Percentiles rank a stretch among this genome's conserved stretches.
Evolutionary conservation across 2,888 invertebrate genomes (phyloP).

Genomic region (Sepioteuthis lessoniana): DNA sequence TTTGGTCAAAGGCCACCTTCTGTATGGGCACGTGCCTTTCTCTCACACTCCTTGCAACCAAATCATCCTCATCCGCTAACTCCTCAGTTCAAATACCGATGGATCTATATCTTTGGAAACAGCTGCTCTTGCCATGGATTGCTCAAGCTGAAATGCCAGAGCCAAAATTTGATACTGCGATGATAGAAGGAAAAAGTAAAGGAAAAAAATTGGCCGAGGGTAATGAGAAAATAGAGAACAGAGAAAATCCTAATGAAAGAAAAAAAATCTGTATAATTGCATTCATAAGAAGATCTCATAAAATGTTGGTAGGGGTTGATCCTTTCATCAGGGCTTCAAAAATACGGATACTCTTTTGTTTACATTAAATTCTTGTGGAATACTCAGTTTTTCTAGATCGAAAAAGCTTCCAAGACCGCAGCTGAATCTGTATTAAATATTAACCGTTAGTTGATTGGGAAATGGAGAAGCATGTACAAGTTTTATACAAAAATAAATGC

Average conservation of each 20-base stretch:
- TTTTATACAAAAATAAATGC: not conserved
- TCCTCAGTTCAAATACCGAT: not conserved
- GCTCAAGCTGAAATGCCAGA: not conserved
- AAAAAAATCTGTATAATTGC: not conserved
- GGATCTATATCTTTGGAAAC: conserved; percentile 9
- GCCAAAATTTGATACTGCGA: not conserved
- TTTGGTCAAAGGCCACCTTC: not conserved
- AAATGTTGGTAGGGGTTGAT: not conserved
- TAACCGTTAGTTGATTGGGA: not conserved
- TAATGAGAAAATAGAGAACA: not conserved
- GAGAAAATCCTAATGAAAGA: not conserved
- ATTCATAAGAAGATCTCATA: not conserved
- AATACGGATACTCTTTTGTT: not conserved
- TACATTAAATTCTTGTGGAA: not conserved
- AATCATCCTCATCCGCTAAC: not conserved
- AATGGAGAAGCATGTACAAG: not conserved
- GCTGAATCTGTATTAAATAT: not conserved
- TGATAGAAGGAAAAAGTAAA: not conserved
- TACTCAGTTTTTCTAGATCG: not conserved
- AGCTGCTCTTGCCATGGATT: conserved; percentile 33
- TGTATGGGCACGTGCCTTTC: not conserved
- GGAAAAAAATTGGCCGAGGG: not conserved
- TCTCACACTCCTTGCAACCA: not conserved
- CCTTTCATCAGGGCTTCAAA: not conserved
- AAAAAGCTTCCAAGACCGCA: not conserved